These are phyloP conservation scores for Acleris holmiana DNA, from an alignment of 2,888 invertebrate genomes.

Conservation along the genomic window DNA sequence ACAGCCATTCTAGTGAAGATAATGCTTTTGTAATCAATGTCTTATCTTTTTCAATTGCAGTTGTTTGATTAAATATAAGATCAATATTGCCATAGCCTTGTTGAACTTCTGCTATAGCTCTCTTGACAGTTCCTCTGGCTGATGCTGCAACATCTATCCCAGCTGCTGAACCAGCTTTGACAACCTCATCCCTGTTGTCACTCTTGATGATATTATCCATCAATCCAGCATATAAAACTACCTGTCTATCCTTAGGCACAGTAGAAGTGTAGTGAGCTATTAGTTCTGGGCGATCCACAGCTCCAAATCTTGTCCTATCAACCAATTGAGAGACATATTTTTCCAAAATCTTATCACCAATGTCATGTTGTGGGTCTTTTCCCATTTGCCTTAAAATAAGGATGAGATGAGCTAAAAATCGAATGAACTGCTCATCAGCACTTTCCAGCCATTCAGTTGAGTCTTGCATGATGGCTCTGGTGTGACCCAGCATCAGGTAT, in stretches of 20 bases:
- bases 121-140: constrained; percentile 93
- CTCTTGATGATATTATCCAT: constrained; percentile 87
- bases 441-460: constrained; percentile 87
- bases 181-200: constrained; percentile 86
- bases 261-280: constrained; percentile 94
- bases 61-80: constrained; percentile 86
- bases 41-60: constrained; percentile 83
- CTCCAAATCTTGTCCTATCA: constrained; percentile 72
- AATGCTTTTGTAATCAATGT: constrained; percentile 70
- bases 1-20: constrained; percentile 92
- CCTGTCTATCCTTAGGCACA: constrained; percentile 84
- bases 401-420: constrained; percentile 94
- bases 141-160: constrained; percentile 93
- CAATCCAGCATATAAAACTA: constrained; percentile 87
- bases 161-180: constrained; percentile 88
- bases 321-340: constrained; percentile 90
- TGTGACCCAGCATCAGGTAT: constrained; percentile 92
- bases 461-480: constrained; percentile 88
- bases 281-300: constrained; percentile 88
- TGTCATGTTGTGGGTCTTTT: constrained; percentile 87
- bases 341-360: constrained; percentile 90
- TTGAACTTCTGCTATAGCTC: constrained; percentile 80
- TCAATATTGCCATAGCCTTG: constrained; percentile 78
- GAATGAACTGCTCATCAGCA: constrained; percentile 83
- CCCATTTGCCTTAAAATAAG: constrained; percentile 93